phyloP scores from a whole-genome alignment of 1,140 invertebrate species.

The Danaus plexippus region DNA sequence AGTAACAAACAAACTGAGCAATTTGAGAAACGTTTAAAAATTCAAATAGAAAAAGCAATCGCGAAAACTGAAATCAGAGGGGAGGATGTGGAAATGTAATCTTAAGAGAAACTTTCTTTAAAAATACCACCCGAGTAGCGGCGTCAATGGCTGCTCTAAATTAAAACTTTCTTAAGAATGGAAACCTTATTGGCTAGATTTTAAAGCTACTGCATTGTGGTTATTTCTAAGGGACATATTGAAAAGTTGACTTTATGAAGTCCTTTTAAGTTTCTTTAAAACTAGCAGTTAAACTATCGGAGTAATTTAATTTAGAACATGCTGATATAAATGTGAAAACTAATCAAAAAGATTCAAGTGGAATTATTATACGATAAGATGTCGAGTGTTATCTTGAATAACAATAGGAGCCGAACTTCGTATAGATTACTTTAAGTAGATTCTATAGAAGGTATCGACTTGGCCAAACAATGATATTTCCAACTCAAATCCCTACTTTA shows the following conservation, averaged over 20 bases:
- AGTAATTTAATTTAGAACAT: no score
- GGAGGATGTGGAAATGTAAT: conserved; percentile 5
- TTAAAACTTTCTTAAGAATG: conserved; percentile 8
- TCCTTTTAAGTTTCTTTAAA: no score
- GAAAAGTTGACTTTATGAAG: conserved; percentile 11
- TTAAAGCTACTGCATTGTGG: conserved; percentile 3
- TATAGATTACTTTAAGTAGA: no score
- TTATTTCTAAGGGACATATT: conserved; percentile 11
- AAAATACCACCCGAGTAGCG: conserved; percentile 7
- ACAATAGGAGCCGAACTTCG: no score
- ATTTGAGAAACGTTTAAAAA: conserved; percentile 20
- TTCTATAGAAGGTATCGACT: no score
- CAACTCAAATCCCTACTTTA: no score
- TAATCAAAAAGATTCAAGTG: no score
- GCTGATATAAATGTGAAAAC: no score
- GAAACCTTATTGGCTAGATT: conserved; percentile 7
- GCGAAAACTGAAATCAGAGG: conserved; percentile 15
- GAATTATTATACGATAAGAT: no score
- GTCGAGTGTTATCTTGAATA: no score
- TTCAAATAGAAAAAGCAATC: conserved; percentile 22
- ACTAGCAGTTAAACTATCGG: no score
- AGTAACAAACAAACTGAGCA: conserved; percentile 12
- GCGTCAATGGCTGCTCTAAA: conserved; percentile 8
- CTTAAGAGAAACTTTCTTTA: conserved; percentile 2
- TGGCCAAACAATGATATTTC: no score